phyloP scores from a whole-genome alignment of 2,888 invertebrate species.

The Hemaris fuciformis region DNA sequence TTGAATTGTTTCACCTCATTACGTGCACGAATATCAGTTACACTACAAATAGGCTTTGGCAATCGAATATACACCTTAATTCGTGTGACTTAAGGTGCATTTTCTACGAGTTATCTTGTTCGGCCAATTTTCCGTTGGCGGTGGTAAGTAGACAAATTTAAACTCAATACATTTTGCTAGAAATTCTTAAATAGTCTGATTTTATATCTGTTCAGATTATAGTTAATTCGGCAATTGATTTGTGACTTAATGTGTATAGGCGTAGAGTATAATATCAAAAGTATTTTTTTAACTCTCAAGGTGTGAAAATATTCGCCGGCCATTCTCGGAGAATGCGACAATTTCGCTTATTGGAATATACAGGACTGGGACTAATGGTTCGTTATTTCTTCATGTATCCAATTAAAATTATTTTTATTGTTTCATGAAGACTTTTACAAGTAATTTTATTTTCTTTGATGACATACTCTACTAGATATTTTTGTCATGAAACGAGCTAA shows the following conservation, averaged over 20 bases:
- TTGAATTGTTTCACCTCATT: slow-evolving; percentile 75
- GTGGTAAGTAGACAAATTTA: slow-evolving; percentile 61
- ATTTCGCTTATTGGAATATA: slow-evolving; percentile 70
- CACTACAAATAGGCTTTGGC: slow-evolving; percentile 27
- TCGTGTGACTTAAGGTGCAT: slow-evolving; percentile 22
- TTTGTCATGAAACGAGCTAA: no score
- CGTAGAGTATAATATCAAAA: slow-evolving; percentile 32
- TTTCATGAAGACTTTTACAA: slow-evolving; percentile 15
- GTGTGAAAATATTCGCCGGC: slow-evolving; percentile 66
- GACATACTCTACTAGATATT: no score
- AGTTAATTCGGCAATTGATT: slow-evolving; percentile 23
- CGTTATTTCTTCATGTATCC: slow-evolving; percentile 62
- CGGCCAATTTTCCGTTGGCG: slow-evolving; percentile 38
- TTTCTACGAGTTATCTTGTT: slow-evolving; percentile 20
- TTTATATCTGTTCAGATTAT: slow-evolving; percentile 49
- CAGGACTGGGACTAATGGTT: slow-evolving; percentile 62
- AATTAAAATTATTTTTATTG: slow-evolving; percentile 64
- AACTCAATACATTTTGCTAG: slow-evolving; percentile 62
- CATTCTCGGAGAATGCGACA: slow-evolving; percentile 62
- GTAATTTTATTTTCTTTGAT: not conserved
- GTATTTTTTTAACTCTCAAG: slow-evolving; percentile 34
- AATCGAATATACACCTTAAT: slow-evolving; percentile 28
- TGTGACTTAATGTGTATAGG: slow-evolving; percentile 20
- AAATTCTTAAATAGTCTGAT: slow-evolving; percentile 67
- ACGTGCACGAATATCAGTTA: slow-evolving; percentile 63